Evolutionary conservation across 2,888 invertebrate species (phyloP).

Genomic region (Tetragonisca angustula): DNA sequence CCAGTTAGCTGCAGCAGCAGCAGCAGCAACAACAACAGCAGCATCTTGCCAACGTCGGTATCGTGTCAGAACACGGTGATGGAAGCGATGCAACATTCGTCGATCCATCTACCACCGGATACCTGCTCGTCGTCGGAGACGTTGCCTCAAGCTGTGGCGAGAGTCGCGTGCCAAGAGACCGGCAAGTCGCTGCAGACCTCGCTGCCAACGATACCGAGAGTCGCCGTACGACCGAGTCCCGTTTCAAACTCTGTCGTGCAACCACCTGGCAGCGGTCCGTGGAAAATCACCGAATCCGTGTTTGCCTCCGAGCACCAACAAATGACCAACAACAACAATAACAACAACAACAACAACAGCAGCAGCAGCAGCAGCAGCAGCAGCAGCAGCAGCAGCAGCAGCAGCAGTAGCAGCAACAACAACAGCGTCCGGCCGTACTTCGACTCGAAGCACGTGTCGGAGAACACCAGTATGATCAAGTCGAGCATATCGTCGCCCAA

Average conservation of each 20-base stretch:
- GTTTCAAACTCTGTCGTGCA: conserved; percentile 71
- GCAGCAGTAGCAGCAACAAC: conserved; percentile 70
- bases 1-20: conserved; percentile 66
- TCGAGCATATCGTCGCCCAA: conserved; percentile 80
- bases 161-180: conserved; percentile 46
- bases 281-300: conserved; percentile 77
- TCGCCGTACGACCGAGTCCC: conserved; percentile 80
- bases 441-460: conserved; percentile 81
- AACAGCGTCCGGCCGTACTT: conserved; percentile 79
- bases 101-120: conserved; percentile 65
- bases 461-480: conserved; percentile 82
- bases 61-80: conserved; percentile 64
- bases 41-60: conserved; percentile 55
- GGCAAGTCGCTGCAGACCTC: conserved; percentile 71
- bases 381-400: no score
- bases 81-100: conserved; percentile 61
- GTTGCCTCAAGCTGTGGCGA: conserved; percentile 51
- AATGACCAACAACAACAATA: conserved; percentile 70
- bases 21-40: no score
- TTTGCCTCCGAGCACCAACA: conserved; percentile 74
- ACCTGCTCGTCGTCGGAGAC: conserved; percentile 60
- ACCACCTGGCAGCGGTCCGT: conserved; percentile 67
- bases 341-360: conserved; percentile 69
- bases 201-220: conserved; percentile 77
- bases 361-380: no score